phyloP scores from a whole-genome alignment of 37 sponge, comb jelly and placozoan species.

The Bolinopsis microptera region DNA sequence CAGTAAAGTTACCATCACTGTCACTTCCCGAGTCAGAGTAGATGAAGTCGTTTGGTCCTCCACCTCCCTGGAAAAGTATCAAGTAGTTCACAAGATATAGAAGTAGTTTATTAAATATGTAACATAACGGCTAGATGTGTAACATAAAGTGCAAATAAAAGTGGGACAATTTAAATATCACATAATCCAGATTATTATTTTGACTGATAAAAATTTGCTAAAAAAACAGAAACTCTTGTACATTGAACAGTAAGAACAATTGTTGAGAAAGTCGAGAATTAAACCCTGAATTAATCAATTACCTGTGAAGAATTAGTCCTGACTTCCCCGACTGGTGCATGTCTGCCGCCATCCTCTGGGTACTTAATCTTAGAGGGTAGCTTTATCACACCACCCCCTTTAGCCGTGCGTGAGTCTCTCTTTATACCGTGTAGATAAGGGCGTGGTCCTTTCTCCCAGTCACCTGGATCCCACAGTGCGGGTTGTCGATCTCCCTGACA shows the following conservation, averaged over 20 bases:
- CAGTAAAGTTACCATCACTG: slow-evolving; percentile 19
- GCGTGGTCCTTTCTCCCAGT: not conserved
- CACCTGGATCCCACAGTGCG: slow-evolving; percentile 26
- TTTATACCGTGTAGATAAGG: not conserved
- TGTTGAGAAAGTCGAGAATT: too few relatives aligned
- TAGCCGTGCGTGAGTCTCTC: not conserved
- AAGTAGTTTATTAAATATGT: too few relatives aligned
- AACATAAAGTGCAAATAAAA: too few relatives aligned
- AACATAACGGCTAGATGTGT: too few relatives aligned
- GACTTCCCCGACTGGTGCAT: not conserved
- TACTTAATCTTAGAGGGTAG: not conserved
- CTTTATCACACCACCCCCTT: slow-evolving; percentile 30
- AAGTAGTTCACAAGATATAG: too few relatives aligned
- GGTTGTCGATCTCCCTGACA: slow-evolving; percentile 10
- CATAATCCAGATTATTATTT: too few relatives aligned
- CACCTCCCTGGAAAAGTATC: not conserved
- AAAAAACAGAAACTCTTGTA: too few relatives aligned
- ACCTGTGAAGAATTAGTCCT: not conserved
- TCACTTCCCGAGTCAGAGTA: slow-evolving; percentile 32
- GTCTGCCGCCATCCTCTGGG: not conserved
- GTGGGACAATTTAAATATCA: too few relatives aligned
- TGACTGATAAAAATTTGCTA: too few relatives aligned
- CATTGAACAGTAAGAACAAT: too few relatives aligned
- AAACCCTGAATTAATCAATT: too few relatives aligned
- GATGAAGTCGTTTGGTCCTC: not conserved